These are phyloP conservation scores for Megalurothrips usitatus DNA, from an alignment of 2,888 invertebrate species.

Conservation along the genomic window DNA sequence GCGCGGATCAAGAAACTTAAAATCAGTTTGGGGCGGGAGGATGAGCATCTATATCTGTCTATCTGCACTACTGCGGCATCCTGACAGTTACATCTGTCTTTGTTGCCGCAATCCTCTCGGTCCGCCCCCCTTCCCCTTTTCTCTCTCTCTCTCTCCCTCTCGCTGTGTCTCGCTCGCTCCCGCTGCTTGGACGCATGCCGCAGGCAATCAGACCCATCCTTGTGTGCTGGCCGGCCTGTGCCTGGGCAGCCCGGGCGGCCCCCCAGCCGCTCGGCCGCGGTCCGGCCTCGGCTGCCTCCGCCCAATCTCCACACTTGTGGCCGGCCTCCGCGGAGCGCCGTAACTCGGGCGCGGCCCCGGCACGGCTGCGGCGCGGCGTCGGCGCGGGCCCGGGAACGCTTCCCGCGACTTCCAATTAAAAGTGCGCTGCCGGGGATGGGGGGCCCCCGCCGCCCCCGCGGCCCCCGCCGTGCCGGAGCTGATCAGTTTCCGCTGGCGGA, in stretches of 20 bases:
- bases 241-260: background rate
- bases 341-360: no score
- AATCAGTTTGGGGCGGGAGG: no score
- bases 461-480: background rate
- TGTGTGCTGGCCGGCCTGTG: background rate
- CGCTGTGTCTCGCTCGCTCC: background rate
- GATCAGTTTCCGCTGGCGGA: conserved; percentile 1
- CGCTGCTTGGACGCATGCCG: background rate
- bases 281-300: background rate
- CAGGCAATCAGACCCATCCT: background rate
- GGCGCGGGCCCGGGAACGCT: no score
- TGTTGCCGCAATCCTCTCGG: background rate
- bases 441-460: background rate
- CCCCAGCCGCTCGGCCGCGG: background rate
- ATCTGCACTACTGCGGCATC: background rate
- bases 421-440: background rate
- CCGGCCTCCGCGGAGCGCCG: no score
- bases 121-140: background rate
- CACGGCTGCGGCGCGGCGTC: no score
- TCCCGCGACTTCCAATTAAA: conserved; percentile 8
- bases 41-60: background rate
- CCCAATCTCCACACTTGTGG: background rate
- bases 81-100: background rate
- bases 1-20: no score
- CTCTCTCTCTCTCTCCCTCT: background rate